Percentiles rank a stretch among this genome's conserved stretches.
These are phyloP conservation scores for Hassar affinis DNA, from an alignment of 2,113 vertebrate genomes.

Conservation along the genomic window DNA sequence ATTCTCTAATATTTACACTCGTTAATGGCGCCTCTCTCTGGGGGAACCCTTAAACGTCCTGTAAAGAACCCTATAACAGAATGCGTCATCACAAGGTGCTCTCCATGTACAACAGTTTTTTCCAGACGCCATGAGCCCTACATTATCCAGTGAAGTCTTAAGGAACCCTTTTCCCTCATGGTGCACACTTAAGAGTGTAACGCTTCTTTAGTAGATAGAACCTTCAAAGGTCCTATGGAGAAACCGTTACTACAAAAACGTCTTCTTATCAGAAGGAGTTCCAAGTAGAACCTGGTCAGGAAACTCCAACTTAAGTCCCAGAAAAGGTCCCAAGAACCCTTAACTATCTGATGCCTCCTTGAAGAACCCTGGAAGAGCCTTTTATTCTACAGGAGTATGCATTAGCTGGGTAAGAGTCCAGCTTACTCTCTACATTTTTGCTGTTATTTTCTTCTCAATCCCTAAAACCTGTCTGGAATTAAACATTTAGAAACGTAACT, in stretches of 20 bases:
- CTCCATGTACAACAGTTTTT: not conserved
- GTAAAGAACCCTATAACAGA: not conserved
- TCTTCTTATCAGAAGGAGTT: not conserved
- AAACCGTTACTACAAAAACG: not conserved
- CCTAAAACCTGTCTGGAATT: not conserved
- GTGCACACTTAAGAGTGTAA: not conserved
- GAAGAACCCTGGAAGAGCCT: not conserved
- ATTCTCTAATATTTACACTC: not conserved
- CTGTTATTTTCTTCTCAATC: not conserved
- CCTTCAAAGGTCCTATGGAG: not conserved
- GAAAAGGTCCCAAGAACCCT: not conserved
- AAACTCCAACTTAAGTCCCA: not conserved
- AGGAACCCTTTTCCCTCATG: not conserved
- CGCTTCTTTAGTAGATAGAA: not conserved
- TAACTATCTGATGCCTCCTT: not conserved
- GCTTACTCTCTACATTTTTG: not conserved
- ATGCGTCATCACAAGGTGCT: not conserved
- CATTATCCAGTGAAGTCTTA: not conserved
- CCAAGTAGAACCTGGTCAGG: not conserved
- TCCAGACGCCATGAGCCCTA: not conserved
- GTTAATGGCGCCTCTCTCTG: too few relatives aligned
- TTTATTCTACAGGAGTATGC: not conserved
- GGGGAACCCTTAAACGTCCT: not conserved
- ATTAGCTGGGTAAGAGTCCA: not conserved
- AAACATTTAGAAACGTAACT: not conserved